Evolutionary conservation across 2,113 vertebrate species (phyloP).

Genomic region (Semnopithecus entellus): DNA sequence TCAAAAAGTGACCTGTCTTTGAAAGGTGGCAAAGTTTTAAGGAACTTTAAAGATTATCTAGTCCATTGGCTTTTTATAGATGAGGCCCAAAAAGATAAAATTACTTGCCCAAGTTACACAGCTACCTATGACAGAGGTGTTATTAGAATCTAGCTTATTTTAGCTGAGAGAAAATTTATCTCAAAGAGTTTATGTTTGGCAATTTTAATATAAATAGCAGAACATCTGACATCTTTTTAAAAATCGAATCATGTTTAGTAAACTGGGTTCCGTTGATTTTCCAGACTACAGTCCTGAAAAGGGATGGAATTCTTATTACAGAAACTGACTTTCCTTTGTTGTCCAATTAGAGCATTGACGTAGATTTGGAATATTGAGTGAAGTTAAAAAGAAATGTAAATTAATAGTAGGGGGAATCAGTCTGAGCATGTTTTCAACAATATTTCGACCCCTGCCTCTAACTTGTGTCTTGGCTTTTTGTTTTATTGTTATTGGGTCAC

Average conservation of each 20-base stretch:
- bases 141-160: not conserved
- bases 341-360: not conserved
- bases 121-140: not conserved
- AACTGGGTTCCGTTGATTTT: not conserved
- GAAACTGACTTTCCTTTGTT: not conserved
- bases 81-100: not conserved
- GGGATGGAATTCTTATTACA: not conserved
- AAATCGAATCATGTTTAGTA: slow-evolving; percentile 7
- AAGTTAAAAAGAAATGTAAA: not conserved
- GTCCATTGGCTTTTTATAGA: not conserved
- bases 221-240: not conserved
- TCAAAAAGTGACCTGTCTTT: slow-evolving; percentile 27
- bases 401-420: not conserved
- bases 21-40: not conserved
- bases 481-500: not conserved
- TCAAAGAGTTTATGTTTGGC: not conserved
- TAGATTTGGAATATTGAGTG: not conserved
- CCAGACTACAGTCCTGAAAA: not conserved
- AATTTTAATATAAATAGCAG: not conserved
- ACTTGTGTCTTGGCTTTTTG: not conserved
- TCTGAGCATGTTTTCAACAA: not conserved
- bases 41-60: not conserved
- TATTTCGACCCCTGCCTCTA: not conserved
- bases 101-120: not conserved
- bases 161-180: slow-evolving; percentile 15